Conservation (phyloP, 2,113 vertebrate species). For the Bubo scandiacus region DNA sequence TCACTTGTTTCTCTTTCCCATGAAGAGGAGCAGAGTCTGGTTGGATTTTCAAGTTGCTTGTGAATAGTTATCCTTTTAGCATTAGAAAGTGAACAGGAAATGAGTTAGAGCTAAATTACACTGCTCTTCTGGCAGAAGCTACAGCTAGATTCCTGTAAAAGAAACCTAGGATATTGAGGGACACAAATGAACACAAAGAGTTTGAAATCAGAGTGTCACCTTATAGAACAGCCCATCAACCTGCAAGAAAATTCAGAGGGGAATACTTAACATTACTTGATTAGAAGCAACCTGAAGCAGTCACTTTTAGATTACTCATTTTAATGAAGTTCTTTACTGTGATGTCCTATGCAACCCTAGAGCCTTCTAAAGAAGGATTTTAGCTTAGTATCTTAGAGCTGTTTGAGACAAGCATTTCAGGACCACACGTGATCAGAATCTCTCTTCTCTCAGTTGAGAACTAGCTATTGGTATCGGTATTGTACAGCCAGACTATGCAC, state of each 20-base stretch:
- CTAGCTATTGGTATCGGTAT: neutral
- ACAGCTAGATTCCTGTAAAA: conserved; percentile 77
- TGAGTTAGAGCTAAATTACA: conserved; percentile 63
- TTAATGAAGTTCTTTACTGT: neutral
- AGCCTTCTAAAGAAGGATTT: neutral
- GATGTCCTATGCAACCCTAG: neutral
- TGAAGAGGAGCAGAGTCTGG: neutral
- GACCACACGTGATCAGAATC: neutral
- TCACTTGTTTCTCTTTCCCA: neutral
- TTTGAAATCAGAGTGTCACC: conserved; percentile 83
- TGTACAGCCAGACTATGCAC: neutral
- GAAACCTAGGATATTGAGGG: conserved; percentile 71
- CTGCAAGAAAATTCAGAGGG: conserved; percentile 85
- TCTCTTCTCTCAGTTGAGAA: neutral
- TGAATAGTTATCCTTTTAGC: conserved; percentile 46
- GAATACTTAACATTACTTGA: conserved; percentile 55
- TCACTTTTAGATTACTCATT: conserved; percentile 7
- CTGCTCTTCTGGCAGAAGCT: conserved; percentile 57
- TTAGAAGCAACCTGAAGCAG: conserved; percentile 14
- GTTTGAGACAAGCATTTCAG: neutral
- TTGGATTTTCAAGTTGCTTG: conserved; percentile 56
- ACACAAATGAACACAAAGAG: conserved; percentile 68
- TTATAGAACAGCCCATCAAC: conserved; percentile 86
- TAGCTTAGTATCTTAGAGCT: neutral
- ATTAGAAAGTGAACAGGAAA: conserved; percentile 63